Evolutionary conservation across 92 coral and sea anemone species (phyloP).

Genomic region (Porites rus): DNA sequence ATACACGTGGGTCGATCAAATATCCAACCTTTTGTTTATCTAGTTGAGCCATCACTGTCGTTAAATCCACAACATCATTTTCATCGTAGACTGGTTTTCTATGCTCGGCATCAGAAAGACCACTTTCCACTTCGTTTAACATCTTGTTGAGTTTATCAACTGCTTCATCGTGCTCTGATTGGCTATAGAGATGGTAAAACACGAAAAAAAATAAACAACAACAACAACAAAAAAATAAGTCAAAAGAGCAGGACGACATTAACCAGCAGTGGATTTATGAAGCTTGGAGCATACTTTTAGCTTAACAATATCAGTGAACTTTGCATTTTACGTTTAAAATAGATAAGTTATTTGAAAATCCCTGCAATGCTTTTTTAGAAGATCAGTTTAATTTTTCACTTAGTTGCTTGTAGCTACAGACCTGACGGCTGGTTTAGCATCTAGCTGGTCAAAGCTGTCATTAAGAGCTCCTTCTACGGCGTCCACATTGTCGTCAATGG

Average conservation of each 20-base stretch:
- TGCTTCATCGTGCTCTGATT: conserved; percentile 68
- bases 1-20: too few relatives aligned
- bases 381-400: background rate
- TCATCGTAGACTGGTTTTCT: conserved; percentile 59
- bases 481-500: conserved; percentile 20
- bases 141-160: conserved; percentile 58
- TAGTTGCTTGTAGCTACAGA: background rate
- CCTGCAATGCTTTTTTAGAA: background rate
- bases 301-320: too few relatives aligned
- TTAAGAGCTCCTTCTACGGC: conserved; percentile 51
- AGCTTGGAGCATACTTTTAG: too few relatives aligned
- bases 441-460: conserved; percentile 65
- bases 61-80: conserved; percentile 44
- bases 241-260: too few relatives aligned
- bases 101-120: conserved; percentile 67
- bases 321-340: too few relatives aligned
- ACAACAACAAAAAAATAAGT: too few relatives aligned
- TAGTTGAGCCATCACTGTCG: conserved; percentile 69
- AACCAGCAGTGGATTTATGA: too few relatives aligned
- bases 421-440: conserved; percentile 34
- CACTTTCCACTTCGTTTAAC: conserved; percentile 74
- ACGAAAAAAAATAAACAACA: background rate
- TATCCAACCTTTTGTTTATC: conserved; percentile 81
- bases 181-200: conserved; percentile 18
- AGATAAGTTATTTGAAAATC: too few relatives aligned